phyloP scores from a whole-genome alignment of 2,797 vertebrate species.

The Poliocrania exsul region DNA sequence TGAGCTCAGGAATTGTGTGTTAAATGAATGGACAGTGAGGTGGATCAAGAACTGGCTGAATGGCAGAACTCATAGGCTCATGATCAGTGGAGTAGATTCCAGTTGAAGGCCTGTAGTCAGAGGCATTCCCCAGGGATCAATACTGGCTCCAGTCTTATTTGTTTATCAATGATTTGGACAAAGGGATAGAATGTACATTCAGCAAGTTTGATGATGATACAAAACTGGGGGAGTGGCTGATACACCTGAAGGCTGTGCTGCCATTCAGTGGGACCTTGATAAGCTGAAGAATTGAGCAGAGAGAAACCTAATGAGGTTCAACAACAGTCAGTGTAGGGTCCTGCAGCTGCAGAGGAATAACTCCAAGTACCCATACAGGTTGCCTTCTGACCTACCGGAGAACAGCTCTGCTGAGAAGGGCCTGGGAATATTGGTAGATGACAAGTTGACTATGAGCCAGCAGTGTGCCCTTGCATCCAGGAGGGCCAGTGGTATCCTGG shows the following conservation, averaged over 20 bases:
- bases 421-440: neutral
- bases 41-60: neutral
- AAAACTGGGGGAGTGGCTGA: neutral
- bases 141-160: neutral
- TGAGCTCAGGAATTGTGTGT: neutral
- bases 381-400: neutral
- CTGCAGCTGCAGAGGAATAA: neutral
- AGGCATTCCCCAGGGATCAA: neutral
- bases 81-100: neutral
- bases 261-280: neutral
- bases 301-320: neutral
- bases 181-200: neutral
- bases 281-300: neutral
- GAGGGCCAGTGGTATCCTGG: neutral
- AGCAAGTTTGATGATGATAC: neutral
- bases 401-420: neutral
- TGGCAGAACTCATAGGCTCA: neutral
- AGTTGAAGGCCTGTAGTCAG: neutral
- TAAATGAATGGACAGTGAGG: neutral
- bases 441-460: neutral
- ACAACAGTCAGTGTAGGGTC: neutral
- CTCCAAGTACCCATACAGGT: neutral
- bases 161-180: neutral
- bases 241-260: neutral
- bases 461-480: neutral